Evolutionary conservation across 2,113 vertebrate species (phyloP), one percentile per base, ranked within the genome.

Genomic region (Phalacrocorax carbo): DNA sequence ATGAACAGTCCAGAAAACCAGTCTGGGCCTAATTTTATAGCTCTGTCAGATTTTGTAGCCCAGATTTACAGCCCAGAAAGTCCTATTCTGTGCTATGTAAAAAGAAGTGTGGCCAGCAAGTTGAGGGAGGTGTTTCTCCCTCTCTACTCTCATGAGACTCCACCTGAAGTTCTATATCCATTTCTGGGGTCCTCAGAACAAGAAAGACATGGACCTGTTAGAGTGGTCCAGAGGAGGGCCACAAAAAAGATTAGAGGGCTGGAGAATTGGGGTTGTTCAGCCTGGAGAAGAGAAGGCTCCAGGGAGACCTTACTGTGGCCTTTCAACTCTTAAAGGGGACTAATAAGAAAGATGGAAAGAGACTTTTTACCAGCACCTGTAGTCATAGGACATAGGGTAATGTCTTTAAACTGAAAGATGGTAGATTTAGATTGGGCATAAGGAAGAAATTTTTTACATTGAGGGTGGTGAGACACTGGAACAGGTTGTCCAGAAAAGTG

Each of bases 291-390:
- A 32, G 20, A 58, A 88, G 7, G 10, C 13, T 66, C 11, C 20
- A 8, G 51, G 9, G 4, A 38, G 6, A 76, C 21, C 2, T 57
- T 40, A 13, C 4, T 15, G 21, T 0, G 2, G 17, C 13, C 10
- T 46, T 52, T 21, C 21, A 75, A 5, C 18, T 40, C 17, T 64
- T 86, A 40, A 49, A 62, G 11, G 5, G 7, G 7, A 1, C 5
- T 30, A 73, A 23, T 10, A 72, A 34, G 14, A 57, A 68, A 78
- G 8, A 22, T n/a, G 16, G 29, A 44, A 34, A 68, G 3, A 12
- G 3, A 12, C 25, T 34, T 57, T 49, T 54, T 42, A 64, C 4
- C 8, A 16, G 6, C 18, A 7, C 13, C 14, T 66, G 18, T 55
- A 44, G 5, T 18, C 15, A 19, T 11, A n/a, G 15, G 15, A 29